Conservation (phyloP, 2,113 vertebrate genomes). For the Butastur rufipennis region DNA sequence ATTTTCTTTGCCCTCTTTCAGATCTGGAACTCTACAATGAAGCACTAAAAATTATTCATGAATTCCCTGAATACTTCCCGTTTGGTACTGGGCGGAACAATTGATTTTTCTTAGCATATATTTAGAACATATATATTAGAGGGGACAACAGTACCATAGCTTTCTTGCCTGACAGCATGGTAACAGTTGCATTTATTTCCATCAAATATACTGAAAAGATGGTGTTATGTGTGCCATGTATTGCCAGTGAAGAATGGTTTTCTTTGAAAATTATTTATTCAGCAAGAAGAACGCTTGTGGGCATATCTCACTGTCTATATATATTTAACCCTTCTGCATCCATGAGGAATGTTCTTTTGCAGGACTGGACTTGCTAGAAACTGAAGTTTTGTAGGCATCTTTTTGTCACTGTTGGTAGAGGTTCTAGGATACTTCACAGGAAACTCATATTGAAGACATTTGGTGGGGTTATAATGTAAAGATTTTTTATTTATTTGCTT, state of each 20-base stretch:
- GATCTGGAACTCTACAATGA: slow-evolving; percentile 91
- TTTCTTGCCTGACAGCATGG: not conserved
- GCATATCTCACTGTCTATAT: not conserved
- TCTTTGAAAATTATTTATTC: not conserved
- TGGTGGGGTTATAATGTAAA: not conserved
- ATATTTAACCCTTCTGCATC: not conserved
- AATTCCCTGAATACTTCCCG: slow-evolving; percentile 88
- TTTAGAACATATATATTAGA: not conserved
- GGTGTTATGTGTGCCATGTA: not conserved
- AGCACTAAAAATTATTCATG: slow-evolving; percentile 89
- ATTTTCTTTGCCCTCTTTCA: slow-evolving; percentile 61
- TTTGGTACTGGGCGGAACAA: slow-evolving; percentile 71
- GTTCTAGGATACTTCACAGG: not conserved
- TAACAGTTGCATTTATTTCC: not conserved
- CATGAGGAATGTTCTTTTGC: not conserved
- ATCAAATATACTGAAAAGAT: not conserved
- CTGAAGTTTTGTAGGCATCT: not conserved
- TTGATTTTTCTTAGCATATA: slow-evolving; percentile 52
- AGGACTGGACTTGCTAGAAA: not conserved
- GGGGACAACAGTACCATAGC: not conserved
- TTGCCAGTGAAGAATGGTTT: not conserved
- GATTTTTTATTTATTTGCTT: not conserved
- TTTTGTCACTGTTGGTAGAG: not conserved
- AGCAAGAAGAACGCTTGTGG: not conserved
- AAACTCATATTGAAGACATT: not conserved